A percentile compares a stretch with the other conserved stretches of the same genome.
Conservation (phyloP, 37 sponge, comb jelly and placozoan species). For the Corticium candelabrum region DNA sequence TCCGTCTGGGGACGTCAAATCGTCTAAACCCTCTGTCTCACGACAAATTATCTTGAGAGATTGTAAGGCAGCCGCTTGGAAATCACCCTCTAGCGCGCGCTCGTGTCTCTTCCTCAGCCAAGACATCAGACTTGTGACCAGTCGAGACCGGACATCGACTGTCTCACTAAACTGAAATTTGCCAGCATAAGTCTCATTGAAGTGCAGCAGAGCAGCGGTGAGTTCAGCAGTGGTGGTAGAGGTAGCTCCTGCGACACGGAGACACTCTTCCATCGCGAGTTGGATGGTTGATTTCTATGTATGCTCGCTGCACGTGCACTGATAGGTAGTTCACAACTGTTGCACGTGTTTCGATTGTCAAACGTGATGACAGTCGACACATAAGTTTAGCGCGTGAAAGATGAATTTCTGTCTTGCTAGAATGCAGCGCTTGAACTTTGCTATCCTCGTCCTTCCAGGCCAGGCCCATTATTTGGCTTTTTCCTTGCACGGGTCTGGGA, state of each 20-base stretch:
- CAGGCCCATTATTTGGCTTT: too few relatives aligned
- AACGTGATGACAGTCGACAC: too few relatives aligned
- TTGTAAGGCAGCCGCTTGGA: background rate
- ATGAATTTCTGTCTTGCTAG: too few relatives aligned
- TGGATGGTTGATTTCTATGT: too few relatives aligned
- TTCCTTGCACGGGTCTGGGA: too few relatives aligned
- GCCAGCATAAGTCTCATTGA: background rate
- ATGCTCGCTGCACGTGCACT: too few relatives aligned
- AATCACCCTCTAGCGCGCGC: background rate
- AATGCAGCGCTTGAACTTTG: too few relatives aligned
- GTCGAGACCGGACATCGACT: background rate
- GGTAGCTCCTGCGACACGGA: background rate
- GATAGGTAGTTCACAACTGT: too few relatives aligned
- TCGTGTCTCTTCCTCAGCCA: background rate
- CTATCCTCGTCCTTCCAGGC: too few relatives aligned
- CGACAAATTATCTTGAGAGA: background rate
- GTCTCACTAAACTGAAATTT: background rate
- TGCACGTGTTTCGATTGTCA: too few relatives aligned
- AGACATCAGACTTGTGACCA: background rate
- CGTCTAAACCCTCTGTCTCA: background rate
- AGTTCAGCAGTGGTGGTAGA: background rate
- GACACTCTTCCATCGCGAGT: background rate
- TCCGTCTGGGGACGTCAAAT: background rate
- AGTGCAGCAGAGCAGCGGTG: background rate
- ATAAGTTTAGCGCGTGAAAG: too few relatives aligned